phyloP scores from a whole-genome alignment of 2,888 invertebrate species.

The Drosophila neotestacea region DNA sequence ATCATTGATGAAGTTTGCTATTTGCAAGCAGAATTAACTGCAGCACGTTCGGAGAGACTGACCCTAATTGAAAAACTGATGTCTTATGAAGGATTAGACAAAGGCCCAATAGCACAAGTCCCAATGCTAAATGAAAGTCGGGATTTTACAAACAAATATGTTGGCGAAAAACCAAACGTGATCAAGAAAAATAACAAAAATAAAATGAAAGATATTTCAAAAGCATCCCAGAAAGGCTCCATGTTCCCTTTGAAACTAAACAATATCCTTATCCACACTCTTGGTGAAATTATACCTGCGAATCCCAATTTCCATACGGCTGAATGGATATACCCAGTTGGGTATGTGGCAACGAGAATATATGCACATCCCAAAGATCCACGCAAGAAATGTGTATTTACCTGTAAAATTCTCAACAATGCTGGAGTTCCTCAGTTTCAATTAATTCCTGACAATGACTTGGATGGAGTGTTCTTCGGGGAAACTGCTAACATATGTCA shows the following conservation, averaged over 20 bases:
- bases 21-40: constrained; percentile 92
- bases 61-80: constrained; percentile 92
- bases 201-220: constrained; percentile 27
- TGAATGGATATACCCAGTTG: constrained; percentile 91
- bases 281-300: constrained; percentile 91
- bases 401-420: constrained; percentile 92
- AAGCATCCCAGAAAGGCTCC: constrained; percentile 87
- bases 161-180: constrained; percentile 21
- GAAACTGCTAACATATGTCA: constrained; percentile 90
- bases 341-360: constrained; percentile 90
- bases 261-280: constrained; percentile 88
- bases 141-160: constrained; percentile 24
- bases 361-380: constrained; percentile 91
- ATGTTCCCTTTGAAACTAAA: constrained; percentile 90
- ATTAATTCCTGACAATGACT: constrained; percentile 91
- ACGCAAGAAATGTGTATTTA: constrained; percentile 90
- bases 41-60: constrained; percentile 93
- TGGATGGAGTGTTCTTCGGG: constrained; percentile 89
- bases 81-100: constrained; percentile 87
- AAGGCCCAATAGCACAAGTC: constrained; percentile 26
- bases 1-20: constrained; percentile 95
- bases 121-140: constrained; percentile 27
- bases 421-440: constrained; percentile 91
- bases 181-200: constrained; percentile 72
- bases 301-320: constrained; percentile 89